Evolutionary conservation across 2,797 vertebrate species (phyloP).

Genomic region (Heliangelus exortis): DNA sequence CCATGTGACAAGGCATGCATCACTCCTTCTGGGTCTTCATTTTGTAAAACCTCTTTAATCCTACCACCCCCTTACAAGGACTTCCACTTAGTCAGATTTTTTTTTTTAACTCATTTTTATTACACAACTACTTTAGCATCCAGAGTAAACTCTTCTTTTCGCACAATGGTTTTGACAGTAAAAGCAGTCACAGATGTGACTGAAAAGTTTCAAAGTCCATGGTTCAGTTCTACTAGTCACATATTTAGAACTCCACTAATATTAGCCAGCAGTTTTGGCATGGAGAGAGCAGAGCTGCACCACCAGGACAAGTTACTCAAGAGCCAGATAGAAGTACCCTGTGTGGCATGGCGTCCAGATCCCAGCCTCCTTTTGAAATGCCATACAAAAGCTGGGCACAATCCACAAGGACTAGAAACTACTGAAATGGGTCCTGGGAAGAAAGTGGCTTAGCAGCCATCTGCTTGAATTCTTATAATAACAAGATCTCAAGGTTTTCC

Average conservation of each 20-base stretch:
- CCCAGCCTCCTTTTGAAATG: not conserved
- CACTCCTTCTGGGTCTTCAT: not conserved
- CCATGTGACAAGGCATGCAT: not conserved
- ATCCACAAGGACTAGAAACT: not conserved
- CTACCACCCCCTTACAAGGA: not conserved
- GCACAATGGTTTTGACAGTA: not conserved
- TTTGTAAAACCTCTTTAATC: not conserved
- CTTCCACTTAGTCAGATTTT: not conserved
- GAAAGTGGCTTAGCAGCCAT: not conserved
- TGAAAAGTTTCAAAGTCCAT: not conserved
- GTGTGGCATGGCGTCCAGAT: not conserved
- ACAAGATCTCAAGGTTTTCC: not conserved
- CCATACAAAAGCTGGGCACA: not conserved
- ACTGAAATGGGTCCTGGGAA: not conserved
- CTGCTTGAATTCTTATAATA: not conserved
- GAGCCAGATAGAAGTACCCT: not conserved
- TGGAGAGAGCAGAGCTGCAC: not conserved
- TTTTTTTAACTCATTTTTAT: not conserved
- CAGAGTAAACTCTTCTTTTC: not conserved
- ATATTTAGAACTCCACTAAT: not conserved
- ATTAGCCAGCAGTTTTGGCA: not conserved
- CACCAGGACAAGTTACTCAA: not conserved
- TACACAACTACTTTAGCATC: not conserved
- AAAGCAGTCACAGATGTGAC: not conserved
- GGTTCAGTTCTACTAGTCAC: not conserved